Evolutionary conservation across 2,888 invertebrate species (phyloP).

Genomic region (Idaea biselata): DNA sequence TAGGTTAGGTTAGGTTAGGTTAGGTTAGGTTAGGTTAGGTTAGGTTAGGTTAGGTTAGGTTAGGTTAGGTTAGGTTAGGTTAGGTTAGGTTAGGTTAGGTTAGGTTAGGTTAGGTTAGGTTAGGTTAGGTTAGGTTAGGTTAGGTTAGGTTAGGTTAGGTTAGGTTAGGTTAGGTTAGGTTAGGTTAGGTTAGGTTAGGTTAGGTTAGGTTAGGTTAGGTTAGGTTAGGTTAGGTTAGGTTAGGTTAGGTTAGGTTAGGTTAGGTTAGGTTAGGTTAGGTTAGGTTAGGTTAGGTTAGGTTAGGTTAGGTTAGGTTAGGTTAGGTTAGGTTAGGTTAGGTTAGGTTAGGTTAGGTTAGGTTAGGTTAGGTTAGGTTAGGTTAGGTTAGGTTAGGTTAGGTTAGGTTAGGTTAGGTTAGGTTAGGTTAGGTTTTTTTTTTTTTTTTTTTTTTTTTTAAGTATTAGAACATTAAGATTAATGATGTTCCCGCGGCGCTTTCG

Average conservation of each 20-base stretch:
- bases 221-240: slow-evolving; percentile 9
- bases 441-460: too few relatives aligned
- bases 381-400: slow-evolving; percentile 19
- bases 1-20: slow-evolving; percentile 19
- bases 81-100: slow-evolving; percentile 24
- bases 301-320: slow-evolving; percentile 9
- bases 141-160: slow-evolving; percentile 19
- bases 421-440: slow-evolving; percentile 18
- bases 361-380: slow-evolving; percentile 14
- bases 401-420: slow-evolving; percentile 19
- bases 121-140: slow-evolving; percentile 24
- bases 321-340: slow-evolving; percentile 8
- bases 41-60: slow-evolving; percentile 21
- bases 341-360: slow-evolving; percentile 10
- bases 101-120: slow-evolving; percentile 23
- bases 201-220: slow-evolving; percentile 9
- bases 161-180: slow-evolving; percentile 22
- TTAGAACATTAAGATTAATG: too few relatives aligned
- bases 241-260: slow-evolving; percentile 9
- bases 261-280: slow-evolving; percentile 9
- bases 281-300: slow-evolving; percentile 9
- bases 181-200: slow-evolving; percentile 10
- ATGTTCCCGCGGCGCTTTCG: too few relatives aligned
- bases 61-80: slow-evolving; percentile 24
- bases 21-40: slow-evolving; percentile 18